Evolutionary conservation across 2,888 invertebrate genomes (phyloP).

Genomic region (Rhagonycha fulva): DNA sequence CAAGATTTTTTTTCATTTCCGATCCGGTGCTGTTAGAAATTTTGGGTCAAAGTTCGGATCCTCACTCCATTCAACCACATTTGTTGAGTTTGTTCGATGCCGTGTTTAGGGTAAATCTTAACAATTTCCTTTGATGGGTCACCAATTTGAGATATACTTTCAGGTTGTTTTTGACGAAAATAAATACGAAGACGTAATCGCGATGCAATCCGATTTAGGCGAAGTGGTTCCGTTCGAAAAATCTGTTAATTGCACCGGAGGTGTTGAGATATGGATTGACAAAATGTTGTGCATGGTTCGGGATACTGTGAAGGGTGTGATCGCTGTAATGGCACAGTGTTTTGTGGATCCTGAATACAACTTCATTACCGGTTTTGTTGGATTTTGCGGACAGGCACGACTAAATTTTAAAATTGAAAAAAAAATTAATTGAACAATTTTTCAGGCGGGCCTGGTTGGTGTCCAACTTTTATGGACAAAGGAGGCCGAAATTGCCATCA

Average conservation of each 20-base stretch:
- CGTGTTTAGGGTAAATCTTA: constrained; percentile 58
- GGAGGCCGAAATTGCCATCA: constrained; percentile 79
- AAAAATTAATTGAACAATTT: constrained; percentile 8
- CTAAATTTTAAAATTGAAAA: not conserved
- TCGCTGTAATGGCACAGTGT: constrained; percentile 69
- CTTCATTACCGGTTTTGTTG: constrained; percentile 71
- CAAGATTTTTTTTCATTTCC: constrained; percentile 89
- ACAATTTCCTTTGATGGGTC: not conserved
- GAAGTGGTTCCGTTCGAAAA: constrained; percentile 74
- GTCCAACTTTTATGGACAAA: constrained; percentile 87
- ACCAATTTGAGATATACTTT: not conserved
- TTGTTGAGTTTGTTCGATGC: constrained; percentile 87
- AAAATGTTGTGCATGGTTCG: constrained; percentile 71
- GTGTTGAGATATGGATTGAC: constrained; percentile 86
- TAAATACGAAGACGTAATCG: constrained; percentile 72
- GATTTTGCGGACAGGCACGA: constrained; percentile 76
- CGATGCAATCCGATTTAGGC: constrained; percentile 77
- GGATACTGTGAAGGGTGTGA: constrained; percentile 74
- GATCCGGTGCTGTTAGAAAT: constrained; percentile 89
- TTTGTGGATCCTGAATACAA: constrained; percentile 76
- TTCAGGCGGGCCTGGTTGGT: constrained; percentile 77
- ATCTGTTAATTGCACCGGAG: constrained; percentile 73
- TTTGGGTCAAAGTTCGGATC: constrained; percentile 87
- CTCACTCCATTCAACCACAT: constrained; percentile 82
- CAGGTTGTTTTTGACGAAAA: constrained; percentile 77